Percentiles rank a stretch among this genome's conserved stretches.
phyloP scores from a whole-genome alignment of 2,113 vertebrate genomes.

The Albula goreensis region DNA sequence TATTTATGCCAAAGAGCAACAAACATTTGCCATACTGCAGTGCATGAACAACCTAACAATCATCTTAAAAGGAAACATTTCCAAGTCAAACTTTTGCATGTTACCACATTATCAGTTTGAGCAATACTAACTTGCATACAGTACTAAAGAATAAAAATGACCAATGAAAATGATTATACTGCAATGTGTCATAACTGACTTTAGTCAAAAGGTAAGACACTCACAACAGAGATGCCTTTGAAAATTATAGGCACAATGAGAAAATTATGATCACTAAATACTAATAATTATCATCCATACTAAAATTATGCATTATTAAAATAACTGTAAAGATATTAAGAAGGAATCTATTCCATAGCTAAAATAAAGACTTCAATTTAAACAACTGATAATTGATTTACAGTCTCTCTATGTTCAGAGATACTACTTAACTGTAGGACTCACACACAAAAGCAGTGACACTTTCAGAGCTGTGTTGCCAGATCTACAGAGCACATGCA shows the following conservation, averaged over 20 bases:
- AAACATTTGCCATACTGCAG: background rate
- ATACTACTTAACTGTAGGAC: background rate
- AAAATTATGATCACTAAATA: background rate
- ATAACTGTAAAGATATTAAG: background rate
- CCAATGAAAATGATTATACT: too few species aligned
- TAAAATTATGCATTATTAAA: background rate
- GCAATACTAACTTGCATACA: too few species aligned
- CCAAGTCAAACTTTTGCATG: too few species aligned
- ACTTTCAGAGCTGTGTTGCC: too few species aligned
- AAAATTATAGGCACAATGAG: background rate
- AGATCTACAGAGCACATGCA: background rate
- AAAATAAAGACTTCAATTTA: background rate
- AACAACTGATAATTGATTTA: background rate
- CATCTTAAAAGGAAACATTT: too few species aligned
- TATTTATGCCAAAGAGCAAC: background rate
- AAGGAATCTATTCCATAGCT: background rate
- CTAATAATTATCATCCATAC: background rate
- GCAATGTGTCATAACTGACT: too few species aligned
- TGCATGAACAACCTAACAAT: too few species aligned
- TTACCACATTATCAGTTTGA: too few species aligned
- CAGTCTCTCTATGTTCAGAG: background rate
- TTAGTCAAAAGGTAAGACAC: too few species aligned
- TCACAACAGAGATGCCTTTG: too few species aligned
- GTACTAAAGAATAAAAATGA: too few species aligned
- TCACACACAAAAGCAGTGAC: background rate